These are phyloP conservation scores for Xiphydria camelus DNA, from an alignment of 2,888 invertebrate species.

Conservation along the genomic window DNA sequence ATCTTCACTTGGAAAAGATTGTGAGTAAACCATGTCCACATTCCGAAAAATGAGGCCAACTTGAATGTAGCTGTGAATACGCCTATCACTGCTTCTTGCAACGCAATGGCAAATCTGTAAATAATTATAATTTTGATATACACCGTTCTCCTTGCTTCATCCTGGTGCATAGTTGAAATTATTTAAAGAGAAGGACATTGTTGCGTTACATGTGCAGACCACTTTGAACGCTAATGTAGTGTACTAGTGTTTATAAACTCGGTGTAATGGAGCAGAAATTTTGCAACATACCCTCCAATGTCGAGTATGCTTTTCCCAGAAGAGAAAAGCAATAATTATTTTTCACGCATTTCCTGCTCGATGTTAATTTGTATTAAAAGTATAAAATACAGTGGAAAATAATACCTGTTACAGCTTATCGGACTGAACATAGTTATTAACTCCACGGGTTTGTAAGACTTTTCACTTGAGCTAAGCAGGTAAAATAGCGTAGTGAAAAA, in stretches of 20 bases:
- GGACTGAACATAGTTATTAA: conserved; percentile 81
- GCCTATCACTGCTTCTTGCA: conserved; percentile 88
- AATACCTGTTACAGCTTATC: conserved; percentile 66
- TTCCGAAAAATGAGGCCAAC: conserved; percentile 94
- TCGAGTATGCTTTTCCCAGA: conserved; percentile 8
- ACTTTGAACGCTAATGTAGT: neutral
- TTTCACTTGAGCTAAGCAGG: conserved; percentile 82
- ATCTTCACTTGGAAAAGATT: conserved; percentile 92
- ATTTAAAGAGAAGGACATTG: too few species aligned
- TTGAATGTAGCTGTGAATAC: conserved; percentile 96
- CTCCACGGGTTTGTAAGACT: conserved; percentile 91
- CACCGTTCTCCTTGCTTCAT: too few species aligned
- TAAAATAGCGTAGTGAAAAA: conserved; percentile 97
- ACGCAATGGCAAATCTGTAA: conserved; percentile 75
- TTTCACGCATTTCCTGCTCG: neutral
- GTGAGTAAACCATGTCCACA: conserved; percentile 98
- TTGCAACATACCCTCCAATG: conserved; percentile 10
- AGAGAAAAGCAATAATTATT: neutral
- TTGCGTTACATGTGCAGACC: too few species aligned
- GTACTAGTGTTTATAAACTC: too few species aligned
- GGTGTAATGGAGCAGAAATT: too few species aligned
- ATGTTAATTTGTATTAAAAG: neutral
- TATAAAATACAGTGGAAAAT: too few species aligned
- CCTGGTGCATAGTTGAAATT: too few species aligned
- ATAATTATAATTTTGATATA: neutral